phyloP scores from a whole-genome alignment of 2,113 vertebrate genomes.

The Bambusicola thoracicus region DNA sequence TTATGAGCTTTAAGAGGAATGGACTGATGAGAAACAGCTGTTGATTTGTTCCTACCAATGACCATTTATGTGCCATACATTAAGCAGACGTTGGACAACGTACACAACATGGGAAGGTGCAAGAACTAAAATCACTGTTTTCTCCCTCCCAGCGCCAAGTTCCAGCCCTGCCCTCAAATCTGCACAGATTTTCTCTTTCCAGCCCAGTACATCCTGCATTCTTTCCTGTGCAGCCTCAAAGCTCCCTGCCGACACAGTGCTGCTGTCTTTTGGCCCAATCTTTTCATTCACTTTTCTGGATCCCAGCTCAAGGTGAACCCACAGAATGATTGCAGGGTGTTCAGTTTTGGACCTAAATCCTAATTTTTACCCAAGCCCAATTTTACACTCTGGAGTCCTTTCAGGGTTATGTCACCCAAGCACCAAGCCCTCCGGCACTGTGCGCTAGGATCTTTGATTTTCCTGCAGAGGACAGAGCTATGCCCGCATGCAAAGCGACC shows the following conservation, averaged over 20 bases:
- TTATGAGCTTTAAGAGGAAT: neutral
- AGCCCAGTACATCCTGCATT: neutral
- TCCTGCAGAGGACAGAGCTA: neutral
- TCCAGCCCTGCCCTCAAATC: neutral
- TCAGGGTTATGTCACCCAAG: neutral
- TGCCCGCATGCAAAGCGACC: neutral
- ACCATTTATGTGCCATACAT: neutral
- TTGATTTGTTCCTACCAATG: neutral
- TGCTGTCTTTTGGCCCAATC: neutral
- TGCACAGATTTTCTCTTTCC: neutral
- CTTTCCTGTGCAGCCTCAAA: neutral
- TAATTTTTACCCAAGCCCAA: neutral
- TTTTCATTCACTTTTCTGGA: neutral
- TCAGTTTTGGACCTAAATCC: neutral
- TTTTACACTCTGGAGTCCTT: neutral
- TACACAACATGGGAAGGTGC: accelerated
- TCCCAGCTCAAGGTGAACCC: neutral
- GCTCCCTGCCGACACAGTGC: neutral
- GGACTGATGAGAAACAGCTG: neutral
- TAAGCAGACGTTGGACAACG: neutral
- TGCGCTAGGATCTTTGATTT: neutral
- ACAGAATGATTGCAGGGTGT: neutral
- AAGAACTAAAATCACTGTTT: neutral
- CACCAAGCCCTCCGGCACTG: neutral
- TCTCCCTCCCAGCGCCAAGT: neutral